Conservation (phyloP, 2,113 vertebrate species). For the Lamprotornis superbus region DNA sequence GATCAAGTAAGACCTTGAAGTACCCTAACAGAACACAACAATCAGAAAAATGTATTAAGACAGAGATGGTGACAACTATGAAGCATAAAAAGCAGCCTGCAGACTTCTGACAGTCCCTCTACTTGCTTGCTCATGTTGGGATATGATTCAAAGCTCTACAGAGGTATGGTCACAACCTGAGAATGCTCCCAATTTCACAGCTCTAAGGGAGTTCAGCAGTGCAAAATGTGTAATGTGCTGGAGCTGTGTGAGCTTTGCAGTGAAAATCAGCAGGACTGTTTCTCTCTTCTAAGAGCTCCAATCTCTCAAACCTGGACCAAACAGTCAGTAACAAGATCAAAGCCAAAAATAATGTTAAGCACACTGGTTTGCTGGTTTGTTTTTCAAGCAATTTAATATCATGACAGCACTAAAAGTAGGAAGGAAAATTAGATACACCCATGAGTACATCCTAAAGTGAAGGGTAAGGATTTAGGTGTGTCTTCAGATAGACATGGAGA, state of each 20-base stretch:
- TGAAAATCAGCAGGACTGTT: neutral
- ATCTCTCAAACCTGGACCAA: neutral
- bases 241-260: neutral
- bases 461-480: neutral
- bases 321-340: neutral
- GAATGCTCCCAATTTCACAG: neutral
- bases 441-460: neutral
- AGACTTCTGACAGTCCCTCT: neutral
- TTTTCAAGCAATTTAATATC: neutral
- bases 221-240: accelerated
- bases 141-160: neutral
- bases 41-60: neutral
- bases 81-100: neutral
- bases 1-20: neutral
- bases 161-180: neutral
- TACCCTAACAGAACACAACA: neutral
- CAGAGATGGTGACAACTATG: neutral
- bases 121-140: neutral
- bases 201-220: neutral
- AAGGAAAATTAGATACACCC: neutral
- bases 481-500: neutral
- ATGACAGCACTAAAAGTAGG: neutral
- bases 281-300: neutral
- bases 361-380: neutral
- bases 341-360: neutral